Percentiles rank a stretch among this genome's conserved stretches.
Evolutionary conservation across 2,797 vertebrate genomes (phyloP).

Genomic region (Mus minutoides): DNA sequence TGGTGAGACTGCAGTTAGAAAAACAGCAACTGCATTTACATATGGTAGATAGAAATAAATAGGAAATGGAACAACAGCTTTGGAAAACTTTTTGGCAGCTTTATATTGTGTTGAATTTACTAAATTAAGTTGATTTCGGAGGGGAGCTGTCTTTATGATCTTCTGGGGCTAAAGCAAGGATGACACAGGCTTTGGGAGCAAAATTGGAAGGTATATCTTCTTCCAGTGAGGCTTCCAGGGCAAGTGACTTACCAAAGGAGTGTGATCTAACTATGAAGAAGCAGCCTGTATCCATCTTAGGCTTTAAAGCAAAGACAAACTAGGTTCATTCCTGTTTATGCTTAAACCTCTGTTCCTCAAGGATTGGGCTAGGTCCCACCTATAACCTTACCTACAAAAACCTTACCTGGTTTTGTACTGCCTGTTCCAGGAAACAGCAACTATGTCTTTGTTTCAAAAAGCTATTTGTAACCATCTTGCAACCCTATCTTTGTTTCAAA

Average conservation of each 20-base stretch:
- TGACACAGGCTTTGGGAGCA: not conserved
- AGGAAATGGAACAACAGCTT: not conserved
- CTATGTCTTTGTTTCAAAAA: not conserved
- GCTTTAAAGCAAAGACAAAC: not conserved
- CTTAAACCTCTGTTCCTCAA: not conserved
- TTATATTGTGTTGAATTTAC: not conserved
- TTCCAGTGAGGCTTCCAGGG: not conserved
- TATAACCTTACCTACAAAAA: not conserved
- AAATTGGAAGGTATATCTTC: not conserved
- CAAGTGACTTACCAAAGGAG: not conserved
- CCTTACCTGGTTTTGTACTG: not conserved
- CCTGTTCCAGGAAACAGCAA: not conserved
- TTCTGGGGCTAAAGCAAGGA: not conserved
- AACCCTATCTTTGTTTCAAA: not conserved
- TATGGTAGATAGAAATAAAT: not conserved
- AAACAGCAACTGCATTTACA: not conserved
- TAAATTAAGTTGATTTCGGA: not conserved
- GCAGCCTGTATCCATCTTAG: not conserved
- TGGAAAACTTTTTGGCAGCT: conserved; percentile 2
- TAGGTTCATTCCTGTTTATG: not conserved
- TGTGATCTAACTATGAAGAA: not conserved
- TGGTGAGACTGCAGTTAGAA: not conserved
- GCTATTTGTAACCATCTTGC: not conserved
- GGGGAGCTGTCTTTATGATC: not conserved
- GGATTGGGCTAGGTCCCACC: not conserved